Evolutionary conservation across 1,140 invertebrate genomes (phyloP), one percentile per base, ranked within the genome.

Genomic region (Hestina assimilis): DNA sequence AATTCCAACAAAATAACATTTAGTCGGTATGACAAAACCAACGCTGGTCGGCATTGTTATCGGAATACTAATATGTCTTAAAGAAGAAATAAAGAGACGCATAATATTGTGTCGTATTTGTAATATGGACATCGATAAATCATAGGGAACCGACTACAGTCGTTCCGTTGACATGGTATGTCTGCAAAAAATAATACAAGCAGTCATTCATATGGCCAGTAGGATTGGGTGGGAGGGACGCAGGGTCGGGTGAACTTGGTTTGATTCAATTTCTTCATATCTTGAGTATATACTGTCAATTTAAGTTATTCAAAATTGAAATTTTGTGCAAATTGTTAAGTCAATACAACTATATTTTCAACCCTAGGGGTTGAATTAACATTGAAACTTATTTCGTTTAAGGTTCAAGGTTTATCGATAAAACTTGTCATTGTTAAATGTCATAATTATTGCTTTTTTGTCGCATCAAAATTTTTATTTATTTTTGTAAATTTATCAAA

Each of bases 1-100:
- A 83, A 85, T 85, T 86, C 84, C 75, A 83, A 83, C 67, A 84
- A 85, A 84, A 85, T 81, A 79, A 87, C 82, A 87, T 85, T 83
- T 83, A 79, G 76, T 77, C 78, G 84, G 84, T 82, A 87, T 87
- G 78, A 86, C 84, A 87, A 87, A 87, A 87, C 84, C 74, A 71
- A 76, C 71, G 71, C 70, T 72, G 75, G 69, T 65, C 77, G 78
- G 73, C 63, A 73, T 80, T 84, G 82, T 83, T 83, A 76, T 75
- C 77, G 63, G 82, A 83, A 87, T 87, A 87, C 84, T 87, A 87
- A 87, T 87, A 85, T 80, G 77, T 64, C 69, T 79, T 87, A 83
- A 87, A 85, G 79, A 87, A 85, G 82, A 87, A 87, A 85, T 84
- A 85, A 85, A 85, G 82, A 79, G 75, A 78, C 71, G 79, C 68